Evolutionary conservation across 1,140 invertebrate genomes (phyloP).

Genomic region (Diachasmimorpha longicaudata): DNA sequence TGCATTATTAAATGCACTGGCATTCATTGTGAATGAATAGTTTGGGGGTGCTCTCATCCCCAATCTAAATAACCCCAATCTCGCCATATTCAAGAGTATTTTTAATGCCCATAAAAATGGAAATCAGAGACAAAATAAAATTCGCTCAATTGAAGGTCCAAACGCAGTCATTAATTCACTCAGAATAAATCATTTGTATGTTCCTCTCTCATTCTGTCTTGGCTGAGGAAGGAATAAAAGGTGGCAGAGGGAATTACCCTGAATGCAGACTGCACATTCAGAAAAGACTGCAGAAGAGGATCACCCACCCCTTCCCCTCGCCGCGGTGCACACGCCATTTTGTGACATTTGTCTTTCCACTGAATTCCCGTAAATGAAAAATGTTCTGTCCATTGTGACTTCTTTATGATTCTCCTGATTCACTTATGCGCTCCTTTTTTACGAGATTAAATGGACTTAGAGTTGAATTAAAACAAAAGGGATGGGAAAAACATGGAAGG

Average conservation of each 20-base stretch:
- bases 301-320: not conserved
- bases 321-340: not conserved
- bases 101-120: no score
- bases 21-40: not conserved
- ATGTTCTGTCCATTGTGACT: not conserved
- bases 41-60: not conserved
- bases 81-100: no score
- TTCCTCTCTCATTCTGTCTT: not conserved
- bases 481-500: not conserved
- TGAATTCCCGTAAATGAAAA: constrained; percentile 7
- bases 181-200: not conserved
- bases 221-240: no score
- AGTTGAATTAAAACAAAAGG: not conserved
- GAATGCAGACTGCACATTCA: not conserved
- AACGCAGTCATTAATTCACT: not conserved
- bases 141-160: no score
- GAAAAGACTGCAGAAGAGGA: not conserved
- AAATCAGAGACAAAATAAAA: no score
- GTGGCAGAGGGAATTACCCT: not conserved
- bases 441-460: not conserved
- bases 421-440: not conserved
- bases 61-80: no score
- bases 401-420: constrained; percentile 3
- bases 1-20: not conserved
- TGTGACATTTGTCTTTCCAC: not conserved